Conservation (phyloP, 2,888 invertebrate genomes). For the Eucera pruinosa region DNA sequence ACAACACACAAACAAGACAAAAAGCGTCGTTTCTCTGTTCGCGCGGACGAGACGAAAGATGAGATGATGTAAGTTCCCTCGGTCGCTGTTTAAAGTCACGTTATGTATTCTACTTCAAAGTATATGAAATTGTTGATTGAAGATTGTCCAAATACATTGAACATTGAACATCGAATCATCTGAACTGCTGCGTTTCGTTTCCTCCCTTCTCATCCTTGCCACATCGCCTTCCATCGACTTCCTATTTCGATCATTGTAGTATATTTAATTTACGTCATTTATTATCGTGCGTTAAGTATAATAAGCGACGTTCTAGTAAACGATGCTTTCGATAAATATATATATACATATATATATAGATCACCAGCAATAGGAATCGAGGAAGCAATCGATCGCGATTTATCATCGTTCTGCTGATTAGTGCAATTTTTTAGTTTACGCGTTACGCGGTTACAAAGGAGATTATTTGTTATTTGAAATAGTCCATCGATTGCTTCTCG, state of each 20-base stretch:
- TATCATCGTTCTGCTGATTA: too few relatives aligned
- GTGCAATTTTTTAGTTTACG: too few relatives aligned
- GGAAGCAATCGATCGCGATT: neutral
- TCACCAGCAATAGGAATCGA: too few relatives aligned
- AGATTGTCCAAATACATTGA: slow-evolving; percentile 78
- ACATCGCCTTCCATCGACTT: slow-evolving; percentile 11
- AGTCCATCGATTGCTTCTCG: too few relatives aligned
- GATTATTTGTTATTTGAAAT: too few relatives aligned
- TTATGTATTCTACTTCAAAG: slow-evolving; percentile 77
- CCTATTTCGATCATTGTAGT: neutral
- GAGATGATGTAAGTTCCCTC: too few relatives aligned
- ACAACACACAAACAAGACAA: too few relatives aligned
- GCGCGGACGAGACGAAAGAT: slow-evolving; percentile 36
- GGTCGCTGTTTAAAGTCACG: slow-evolving; percentile 64
- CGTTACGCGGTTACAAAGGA: too few relatives aligned
- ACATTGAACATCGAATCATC: slow-evolving; percentile 72
- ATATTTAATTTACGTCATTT: too few relatives aligned
- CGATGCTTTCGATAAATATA: too few relatives aligned
- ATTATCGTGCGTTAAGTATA: neutral
- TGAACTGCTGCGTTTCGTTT: slow-evolving; percentile 73
- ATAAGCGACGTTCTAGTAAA: neutral
- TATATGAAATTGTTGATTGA: slow-evolving; percentile 79
- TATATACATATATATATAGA: too few relatives aligned
- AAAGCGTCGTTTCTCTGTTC: too few relatives aligned
- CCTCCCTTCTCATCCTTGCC: slow-evolving; percentile 52